These are phyloP conservation scores for Calliopsis andreniformis DNA, from an alignment of 1,140 invertebrate species.

Conservation along the genomic window DNA sequence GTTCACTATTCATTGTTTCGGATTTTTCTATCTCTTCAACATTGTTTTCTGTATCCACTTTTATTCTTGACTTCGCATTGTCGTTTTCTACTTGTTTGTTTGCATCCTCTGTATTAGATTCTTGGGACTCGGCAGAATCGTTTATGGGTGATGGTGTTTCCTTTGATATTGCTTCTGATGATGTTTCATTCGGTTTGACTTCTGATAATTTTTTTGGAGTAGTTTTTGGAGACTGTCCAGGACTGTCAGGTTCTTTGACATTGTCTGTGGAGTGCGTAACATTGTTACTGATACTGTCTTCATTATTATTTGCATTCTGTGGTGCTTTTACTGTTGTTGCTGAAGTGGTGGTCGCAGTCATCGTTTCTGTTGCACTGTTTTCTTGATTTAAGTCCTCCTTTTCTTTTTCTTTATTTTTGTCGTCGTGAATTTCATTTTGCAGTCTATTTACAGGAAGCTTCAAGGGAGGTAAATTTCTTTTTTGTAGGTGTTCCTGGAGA, in stretches of 20 bases:
- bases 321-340: neutral
- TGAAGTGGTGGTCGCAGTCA: neutral
- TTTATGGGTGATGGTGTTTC: neutral
- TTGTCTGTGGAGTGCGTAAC: neutral
- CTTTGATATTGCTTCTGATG: neutral
- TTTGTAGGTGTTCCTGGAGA: slow-evolving; percentile 54
- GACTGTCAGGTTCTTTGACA: neutral
- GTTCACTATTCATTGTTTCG: neutral
- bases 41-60: neutral
- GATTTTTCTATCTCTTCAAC: slow-evolving; percentile 8
- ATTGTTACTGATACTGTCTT: neutral
- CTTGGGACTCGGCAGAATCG: neutral
- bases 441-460: slow-evolving; percentile 64
- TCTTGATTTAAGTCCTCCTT: slow-evolving; percentile 13
- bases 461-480: slow-evolving; percentile 68
- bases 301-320: slow-evolving; percentile 20
- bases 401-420: slow-evolving; percentile 55
- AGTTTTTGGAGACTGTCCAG: neutral
- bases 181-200: neutral
- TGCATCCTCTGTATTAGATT: neutral
- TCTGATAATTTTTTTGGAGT: neutral
- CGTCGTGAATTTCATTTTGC: slow-evolving; percentile 49
- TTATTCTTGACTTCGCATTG: neutral
- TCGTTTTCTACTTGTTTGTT: neutral
- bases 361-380: neutral